Evolutionary conservation across 1,140 invertebrate genomes (phyloP).

Genomic region (Argopecten irradians): DNA sequence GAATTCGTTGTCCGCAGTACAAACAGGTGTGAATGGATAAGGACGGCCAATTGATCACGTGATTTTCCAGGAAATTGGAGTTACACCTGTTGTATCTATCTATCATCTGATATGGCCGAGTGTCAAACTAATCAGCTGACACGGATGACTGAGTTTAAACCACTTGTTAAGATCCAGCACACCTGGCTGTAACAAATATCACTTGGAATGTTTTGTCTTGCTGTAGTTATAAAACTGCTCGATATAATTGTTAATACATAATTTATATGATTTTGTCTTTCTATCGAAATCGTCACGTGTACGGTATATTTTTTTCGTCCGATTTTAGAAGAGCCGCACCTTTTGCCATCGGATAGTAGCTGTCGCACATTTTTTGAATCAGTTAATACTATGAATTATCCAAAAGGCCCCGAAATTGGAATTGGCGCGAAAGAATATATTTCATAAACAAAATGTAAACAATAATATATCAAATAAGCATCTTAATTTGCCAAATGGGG

Average conservation of each 20-base stretch:
- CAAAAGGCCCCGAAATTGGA: background rate
- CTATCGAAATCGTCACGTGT: constrained; percentile 14
- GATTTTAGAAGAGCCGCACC: background rate
- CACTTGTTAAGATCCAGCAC: background rate
- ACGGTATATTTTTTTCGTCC: background rate
- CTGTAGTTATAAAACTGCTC: background rate
- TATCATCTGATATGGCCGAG: background rate
- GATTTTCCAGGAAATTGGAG: background rate
- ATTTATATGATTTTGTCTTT: background rate
- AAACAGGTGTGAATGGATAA: no score
- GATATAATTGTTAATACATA: background rate
- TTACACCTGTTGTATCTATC: background rate
- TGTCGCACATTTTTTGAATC: background rate
- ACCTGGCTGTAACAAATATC: background rate
- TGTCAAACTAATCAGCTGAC: background rate
- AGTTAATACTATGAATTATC: background rate
- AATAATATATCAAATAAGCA: no score
- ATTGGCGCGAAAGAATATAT: background rate
- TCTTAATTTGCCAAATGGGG: no score
- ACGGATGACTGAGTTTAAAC: background rate
- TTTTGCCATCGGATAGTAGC: background rate
- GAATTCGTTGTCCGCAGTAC: no score
- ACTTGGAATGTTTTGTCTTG: background rate
- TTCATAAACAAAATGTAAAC: no score
- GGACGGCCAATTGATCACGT: background rate